phyloP scores from a whole-genome alignment of 2,797 vertebrate species.

The Falco columbarius region DNA sequence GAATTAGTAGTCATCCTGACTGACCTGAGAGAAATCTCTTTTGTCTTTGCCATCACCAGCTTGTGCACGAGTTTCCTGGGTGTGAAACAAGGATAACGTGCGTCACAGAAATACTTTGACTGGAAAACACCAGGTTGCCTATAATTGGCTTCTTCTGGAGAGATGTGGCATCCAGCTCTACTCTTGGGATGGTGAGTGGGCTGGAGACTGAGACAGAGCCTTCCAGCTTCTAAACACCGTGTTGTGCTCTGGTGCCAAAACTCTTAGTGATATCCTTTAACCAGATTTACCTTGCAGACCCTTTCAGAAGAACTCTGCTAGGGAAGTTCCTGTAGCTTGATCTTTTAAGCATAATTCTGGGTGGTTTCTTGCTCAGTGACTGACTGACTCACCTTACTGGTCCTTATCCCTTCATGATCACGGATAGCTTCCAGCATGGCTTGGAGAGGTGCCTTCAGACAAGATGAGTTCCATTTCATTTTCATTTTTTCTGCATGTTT shows the following conservation, averaged over 20 bases:
- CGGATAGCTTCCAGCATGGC: not conserved
- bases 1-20: not conserved
- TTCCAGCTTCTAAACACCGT: not conserved
- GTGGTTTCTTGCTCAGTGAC: not conserved
- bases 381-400: not conserved
- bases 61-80: not conserved
- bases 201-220: not conserved
- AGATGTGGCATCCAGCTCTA: not conserved
- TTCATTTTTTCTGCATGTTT: not conserved
- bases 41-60: not conserved
- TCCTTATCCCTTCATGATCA: not conserved
- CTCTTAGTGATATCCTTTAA: not conserved
- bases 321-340: not conserved
- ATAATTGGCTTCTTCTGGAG: not conserved
- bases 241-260: not conserved
- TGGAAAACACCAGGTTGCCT: not conserved
- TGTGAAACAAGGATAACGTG: not conserved
- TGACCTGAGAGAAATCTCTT: not conserved
- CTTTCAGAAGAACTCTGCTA: not conserved
- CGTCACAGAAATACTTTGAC: not conserved
- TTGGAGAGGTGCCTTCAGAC: not conserved
- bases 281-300: not conserved
- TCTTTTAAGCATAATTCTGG: accelerated
- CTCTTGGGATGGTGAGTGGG: not conserved
- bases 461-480: not conserved